Percentiles rank a stretch among this genome's conserved stretches.
phyloP scores from a whole-genome alignment of 2,113 vertebrate genomes.

The Syrmaticus mikado region DNA sequence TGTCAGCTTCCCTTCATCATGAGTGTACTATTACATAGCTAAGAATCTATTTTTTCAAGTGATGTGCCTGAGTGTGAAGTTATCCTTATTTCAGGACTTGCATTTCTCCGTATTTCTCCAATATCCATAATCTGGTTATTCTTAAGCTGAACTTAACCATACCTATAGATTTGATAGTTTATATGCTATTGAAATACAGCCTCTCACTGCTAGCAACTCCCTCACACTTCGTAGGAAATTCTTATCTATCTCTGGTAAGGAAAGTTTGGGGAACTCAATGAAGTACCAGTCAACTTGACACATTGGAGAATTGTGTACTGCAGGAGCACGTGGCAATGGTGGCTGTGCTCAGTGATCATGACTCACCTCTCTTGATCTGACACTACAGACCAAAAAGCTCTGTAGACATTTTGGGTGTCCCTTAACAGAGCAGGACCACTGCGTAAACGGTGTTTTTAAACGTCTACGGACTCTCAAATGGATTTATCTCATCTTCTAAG shows the following conservation, averaged over 20 bases:
- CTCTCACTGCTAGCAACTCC: not conserved
- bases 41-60: not conserved
- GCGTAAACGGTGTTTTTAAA: not conserved
- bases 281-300: accelerated
- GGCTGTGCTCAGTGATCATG: accelerated
- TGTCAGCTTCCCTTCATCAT: not conserved
- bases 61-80: not conserved
- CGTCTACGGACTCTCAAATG: not conserved
- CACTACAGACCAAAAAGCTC: accelerated
- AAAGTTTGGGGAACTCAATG: not conserved
- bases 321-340: not conserved
- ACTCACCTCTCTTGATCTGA: accelerated
- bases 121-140: not conserved
- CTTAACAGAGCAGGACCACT: accelerated
- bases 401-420: not conserved
- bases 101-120: too few relatives aligned
- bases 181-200: not conserved
- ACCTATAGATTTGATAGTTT: not conserved
- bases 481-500: slow-evolving; percentile 23
- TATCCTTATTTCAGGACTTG: not conserved
- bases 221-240: not conserved
- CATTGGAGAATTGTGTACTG: not conserved
- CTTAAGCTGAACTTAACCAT: not conserved
- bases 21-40: accelerated
- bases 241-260: not conserved